These are phyloP conservation scores for Scaptodrosophila lebanonensis DNA, from an alignment of 1,140 invertebrate species.

Conservation along the genomic window DNA sequence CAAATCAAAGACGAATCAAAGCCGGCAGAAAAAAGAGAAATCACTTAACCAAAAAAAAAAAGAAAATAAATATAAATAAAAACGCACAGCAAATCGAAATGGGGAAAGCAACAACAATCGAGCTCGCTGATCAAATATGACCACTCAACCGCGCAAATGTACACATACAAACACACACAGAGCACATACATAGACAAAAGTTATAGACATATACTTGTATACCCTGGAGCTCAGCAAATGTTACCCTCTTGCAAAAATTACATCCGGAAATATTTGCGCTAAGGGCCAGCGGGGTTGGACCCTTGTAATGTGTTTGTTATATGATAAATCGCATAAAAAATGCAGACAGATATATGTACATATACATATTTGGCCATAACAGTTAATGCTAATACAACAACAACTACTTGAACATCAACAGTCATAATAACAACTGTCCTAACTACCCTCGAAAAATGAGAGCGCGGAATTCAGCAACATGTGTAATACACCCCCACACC, in stretches of 20 bases:
- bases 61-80: slow-evolving; percentile 54
- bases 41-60: slow-evolving; percentile 10
- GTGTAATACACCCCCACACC: neutral
- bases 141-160: slow-evolving; percentile 63
- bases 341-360: slow-evolving; percentile 16
- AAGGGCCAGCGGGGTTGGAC: neutral
- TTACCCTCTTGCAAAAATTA: slow-evolving; percentile 47
- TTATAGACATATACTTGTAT: neutral
- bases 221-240: slow-evolving; percentile 51
- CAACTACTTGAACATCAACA: slow-evolving; percentile 24
- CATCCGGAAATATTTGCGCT: slow-evolving; percentile 54
- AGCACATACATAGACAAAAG: slow-evolving; percentile 27
- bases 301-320: slow-evolving; percentile 70
- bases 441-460: no score
- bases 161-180: slow-evolving; percentile 20
- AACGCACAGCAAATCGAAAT: slow-evolving; percentile 11
- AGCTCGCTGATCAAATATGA: slow-evolving; percentile 67
- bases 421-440: slow-evolving; percentile 37
- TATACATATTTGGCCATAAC: slow-evolving; percentile 37
- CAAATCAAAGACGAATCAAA: slow-evolving; percentile 74
- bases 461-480: no score
- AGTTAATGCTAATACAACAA: no score
- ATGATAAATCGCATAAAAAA: slow-evolving; percentile 74
- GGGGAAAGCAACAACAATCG: slow-evolving; percentile 32
- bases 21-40: slow-evolving; percentile 33